phyloP scores from a whole-genome alignment of 2,888 invertebrate species.

The Eupithecia insigniata region DNA sequence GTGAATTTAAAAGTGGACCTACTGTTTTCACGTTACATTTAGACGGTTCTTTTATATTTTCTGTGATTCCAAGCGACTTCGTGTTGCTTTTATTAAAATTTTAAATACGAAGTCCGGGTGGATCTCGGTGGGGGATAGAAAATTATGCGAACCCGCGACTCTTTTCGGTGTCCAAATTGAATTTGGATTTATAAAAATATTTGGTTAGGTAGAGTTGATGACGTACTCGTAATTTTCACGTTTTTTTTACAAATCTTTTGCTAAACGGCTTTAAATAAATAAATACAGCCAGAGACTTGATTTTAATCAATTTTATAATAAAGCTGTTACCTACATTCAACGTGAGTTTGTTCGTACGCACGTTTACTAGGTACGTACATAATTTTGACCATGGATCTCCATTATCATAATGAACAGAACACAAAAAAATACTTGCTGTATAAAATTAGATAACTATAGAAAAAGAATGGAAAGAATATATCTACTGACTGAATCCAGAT shows the following conservation, averaged over 20 bases:
- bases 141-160: constrained; percentile 7
- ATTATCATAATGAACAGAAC: no score
- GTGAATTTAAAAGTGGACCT: background rate
- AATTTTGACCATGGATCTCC: background rate
- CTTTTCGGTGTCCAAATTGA: constrained; percentile 7
- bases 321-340: background rate
- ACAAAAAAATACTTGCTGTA: no score
- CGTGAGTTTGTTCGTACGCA: background rate
- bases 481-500: no score
- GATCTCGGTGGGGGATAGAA: background rate
- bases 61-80: constrained; percentile 36
- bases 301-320: background rate
- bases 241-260: background rate
- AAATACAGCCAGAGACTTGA: background rate
- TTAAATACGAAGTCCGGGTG: constrained; percentile 2
- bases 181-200: constrained; percentile 8
- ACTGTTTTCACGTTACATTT: constrained; percentile 3
- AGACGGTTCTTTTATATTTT: constrained; percentile 18
- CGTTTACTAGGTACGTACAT: background rate
- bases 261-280: background rate
- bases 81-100: constrained; percentile 38
- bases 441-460: no score
- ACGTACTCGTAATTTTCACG: background rate
- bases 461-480: no score
- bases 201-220: background rate